Evolutionary conservation across 2,113 vertebrate genomes (phyloP).

Genomic region (Anoplopoma fimbria): DNA sequence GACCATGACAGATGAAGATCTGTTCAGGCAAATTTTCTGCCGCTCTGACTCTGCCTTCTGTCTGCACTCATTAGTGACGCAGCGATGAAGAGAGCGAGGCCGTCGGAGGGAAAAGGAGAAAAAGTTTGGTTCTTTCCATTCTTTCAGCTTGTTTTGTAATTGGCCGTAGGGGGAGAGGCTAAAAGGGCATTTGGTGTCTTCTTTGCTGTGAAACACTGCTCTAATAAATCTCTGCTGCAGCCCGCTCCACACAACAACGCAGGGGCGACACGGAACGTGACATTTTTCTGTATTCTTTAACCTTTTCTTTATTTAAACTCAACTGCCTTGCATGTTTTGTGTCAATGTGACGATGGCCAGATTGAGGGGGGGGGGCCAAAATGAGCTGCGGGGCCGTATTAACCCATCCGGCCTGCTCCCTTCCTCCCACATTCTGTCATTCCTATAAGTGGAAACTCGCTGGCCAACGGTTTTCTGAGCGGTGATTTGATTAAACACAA

Average conservation of each 20-base stretch:
- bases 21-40: constrained; percentile 83
- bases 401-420: background rate
- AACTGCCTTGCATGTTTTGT: background rate
- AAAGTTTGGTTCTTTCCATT: constrained; percentile 58
- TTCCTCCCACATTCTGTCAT: background rate
- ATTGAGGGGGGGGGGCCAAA: background rate
- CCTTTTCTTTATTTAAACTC: background rate
- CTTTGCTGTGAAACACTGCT: constrained; percentile 22
- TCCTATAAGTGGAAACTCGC: background rate
- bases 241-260: constrained; percentile 9
- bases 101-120: constrained; percentile 43
- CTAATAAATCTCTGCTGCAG: constrained; percentile 17
- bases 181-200: constrained; percentile 42
- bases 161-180: constrained; percentile 20
- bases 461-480: background rate
- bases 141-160: constrained; percentile 56
- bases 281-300: background rate
- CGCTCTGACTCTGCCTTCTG: constrained; percentile 80
- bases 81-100: constrained; percentile 63
- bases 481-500: background rate
- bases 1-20: constrained; percentile 80
- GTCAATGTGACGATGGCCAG: background rate
- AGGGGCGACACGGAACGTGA: background rate
- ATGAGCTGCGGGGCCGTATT: background rate
- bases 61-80: constrained; percentile 71